phyloP scores from a whole-genome alignment of 1,140 invertebrate genomes.

The Aphaenogaster floridana region DNA sequence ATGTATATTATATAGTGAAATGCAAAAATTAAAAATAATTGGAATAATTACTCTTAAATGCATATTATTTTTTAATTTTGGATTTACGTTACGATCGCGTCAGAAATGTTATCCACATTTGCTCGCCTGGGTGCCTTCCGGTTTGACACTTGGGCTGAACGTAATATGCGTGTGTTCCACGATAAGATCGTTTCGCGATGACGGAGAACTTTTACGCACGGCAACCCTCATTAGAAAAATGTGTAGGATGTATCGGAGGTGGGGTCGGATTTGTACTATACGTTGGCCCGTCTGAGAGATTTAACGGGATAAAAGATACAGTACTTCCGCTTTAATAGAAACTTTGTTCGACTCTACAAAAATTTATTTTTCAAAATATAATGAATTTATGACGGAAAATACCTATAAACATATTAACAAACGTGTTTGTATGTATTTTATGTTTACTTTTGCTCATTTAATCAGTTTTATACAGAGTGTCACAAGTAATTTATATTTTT shows the following conservation, averaged over 20 bases:
- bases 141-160: slow-evolving; percentile 4
- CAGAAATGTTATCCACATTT: background rate
- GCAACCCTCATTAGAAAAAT: slow-evolving; percentile 3
- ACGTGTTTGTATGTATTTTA: background rate
- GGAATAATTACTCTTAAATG: slow-evolving; percentile 5
- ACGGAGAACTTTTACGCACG: slow-evolving; percentile 10
- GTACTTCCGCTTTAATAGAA: background rate
- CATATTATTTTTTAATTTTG: background rate
- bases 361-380: background rate
- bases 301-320: background rate
- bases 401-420: background rate
- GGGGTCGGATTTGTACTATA: background rate
- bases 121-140: background rate
- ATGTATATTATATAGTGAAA: background rate
- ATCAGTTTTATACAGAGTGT: background rate
- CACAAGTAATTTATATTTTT: background rate
- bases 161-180: background rate
- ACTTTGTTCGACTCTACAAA: background rate
- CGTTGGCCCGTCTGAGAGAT: background rate
- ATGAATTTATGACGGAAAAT: background rate
- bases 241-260: background rate
- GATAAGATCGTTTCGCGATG: background rate
- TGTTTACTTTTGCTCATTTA: background rate
- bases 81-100: background rate
- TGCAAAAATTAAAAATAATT: background rate